Base-by-base conservation (phyloP, 2,113 vertebrate species). In the Salvelinus sp. region DNA sequence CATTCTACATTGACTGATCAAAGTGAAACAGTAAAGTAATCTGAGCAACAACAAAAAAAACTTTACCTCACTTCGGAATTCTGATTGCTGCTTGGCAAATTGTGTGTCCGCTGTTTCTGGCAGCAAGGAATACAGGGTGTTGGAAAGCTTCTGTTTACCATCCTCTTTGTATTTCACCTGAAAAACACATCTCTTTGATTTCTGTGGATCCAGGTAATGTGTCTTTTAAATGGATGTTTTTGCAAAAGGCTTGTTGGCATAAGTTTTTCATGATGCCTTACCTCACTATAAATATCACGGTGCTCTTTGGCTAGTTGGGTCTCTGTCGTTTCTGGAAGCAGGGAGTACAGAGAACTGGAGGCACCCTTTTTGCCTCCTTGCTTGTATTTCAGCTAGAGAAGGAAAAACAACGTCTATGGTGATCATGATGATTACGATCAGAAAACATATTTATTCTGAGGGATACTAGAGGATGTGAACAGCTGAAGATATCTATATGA, bases 251-350 rank as follows among this genome's bases (percentile, higher is more conserved):
- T 20, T 68, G 16, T 18, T 44, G 66, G 30, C 28, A 68, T 68
- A 2, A 3, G 7, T 30, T 18, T 68, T 22, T 22, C n/a, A n/a
- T 6, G 18, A 12, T 33, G 3, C 50, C 50, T 54, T 84, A 98
- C 96, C 96, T 96, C 82, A 64, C 86, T 92, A 79, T 85, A 87
- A 0, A 89, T 83, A 68, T 82, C 75, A 0, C 84, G 80, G 0
- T 85, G 76, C 47, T 91, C 90, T 69, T 80, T 89, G 4, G 88
- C 85, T 6, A 85, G 90, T 3, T 84, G 90, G 0, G 86, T 91
- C 50, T 91, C 90, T 82, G 86, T 69, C 14, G 91, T 91, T 54
- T 88, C 90, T 2, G 90, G 86, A 0, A 91, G 75, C 67, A 80
- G 79, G 0, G 83, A 85, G 77, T 86, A 92, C 28, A 91, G 69